phyloP scores from a whole-genome alignment of 2,888 invertebrate genomes.

The Pyrrhosoma nymphula region DNA sequence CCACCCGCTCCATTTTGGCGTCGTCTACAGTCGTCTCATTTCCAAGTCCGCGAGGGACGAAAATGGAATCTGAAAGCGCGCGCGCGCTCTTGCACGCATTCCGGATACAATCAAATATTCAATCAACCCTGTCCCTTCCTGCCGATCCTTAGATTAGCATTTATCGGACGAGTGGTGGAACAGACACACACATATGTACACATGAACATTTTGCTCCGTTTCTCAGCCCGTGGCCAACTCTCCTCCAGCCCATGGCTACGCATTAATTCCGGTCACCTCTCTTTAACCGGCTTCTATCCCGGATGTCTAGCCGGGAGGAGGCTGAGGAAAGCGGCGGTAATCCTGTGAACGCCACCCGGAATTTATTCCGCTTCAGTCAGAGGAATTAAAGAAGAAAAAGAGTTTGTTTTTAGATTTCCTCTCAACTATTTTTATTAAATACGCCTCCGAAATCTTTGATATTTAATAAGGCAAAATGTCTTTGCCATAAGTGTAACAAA shows the following conservation, averaged over 20 bases:
- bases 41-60: neutral
- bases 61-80: neutral
- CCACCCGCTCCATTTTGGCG: no score
- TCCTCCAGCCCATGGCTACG: neutral
- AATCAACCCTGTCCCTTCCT: neutral
- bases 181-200: neutral
- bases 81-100: neutral
- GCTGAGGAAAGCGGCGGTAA: neutral
- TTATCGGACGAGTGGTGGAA: neutral
- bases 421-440: no score
- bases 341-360: neutral
- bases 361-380: neutral
- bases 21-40: neutral
- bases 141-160: neutral
- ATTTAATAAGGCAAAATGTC: no score
- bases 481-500: no score
- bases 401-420: no score
- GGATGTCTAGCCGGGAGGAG: neutral
- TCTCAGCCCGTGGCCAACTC: neutral
- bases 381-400: no score
- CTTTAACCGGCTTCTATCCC: neutral
- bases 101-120: conserved; percentile 8
- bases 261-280: neutral
- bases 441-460: no score
- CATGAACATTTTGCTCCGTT: neutral